Evolutionary conservation across 2,888 invertebrate species (phyloP).

Genomic region (Pterostichus niger): DNA sequence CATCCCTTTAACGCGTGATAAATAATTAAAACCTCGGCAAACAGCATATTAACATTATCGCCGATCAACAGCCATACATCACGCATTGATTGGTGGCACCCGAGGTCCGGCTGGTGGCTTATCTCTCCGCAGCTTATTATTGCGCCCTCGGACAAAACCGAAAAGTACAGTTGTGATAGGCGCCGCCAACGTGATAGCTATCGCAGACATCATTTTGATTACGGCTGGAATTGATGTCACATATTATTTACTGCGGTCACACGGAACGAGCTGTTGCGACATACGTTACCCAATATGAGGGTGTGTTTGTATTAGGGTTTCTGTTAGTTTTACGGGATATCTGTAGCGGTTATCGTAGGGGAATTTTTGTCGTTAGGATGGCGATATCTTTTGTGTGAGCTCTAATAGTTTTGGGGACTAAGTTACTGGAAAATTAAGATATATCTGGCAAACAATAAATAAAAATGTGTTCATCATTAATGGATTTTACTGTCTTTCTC

Average conservation of each 20-base stretch:
- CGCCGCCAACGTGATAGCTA: not conserved
- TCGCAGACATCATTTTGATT: constrained; percentile 57
- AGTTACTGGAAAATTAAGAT: not conserved
- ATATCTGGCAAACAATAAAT: not conserved
- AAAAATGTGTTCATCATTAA: not conserved
- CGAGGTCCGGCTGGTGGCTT: constrained; percentile 31
- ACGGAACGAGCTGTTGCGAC: constrained; percentile 1
- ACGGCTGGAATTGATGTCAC: constrained; percentile 58
- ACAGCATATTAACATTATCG: constrained; percentile 55
- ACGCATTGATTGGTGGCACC: constrained; percentile 20
- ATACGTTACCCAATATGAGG: not conserved
- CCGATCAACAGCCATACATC: constrained; percentile 35
- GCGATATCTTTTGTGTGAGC: not conserved
- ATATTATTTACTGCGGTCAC: constrained; percentile 58
- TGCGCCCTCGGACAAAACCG: constrained; percentile 50
- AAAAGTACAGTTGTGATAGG: constrained; percentile 40
- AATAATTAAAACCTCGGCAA: constrained; percentile 47
- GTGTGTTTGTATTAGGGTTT: not conserved
- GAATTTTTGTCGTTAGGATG: constrained; percentile 24
- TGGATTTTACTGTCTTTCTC: not conserved
- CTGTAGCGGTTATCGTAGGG: constrained; percentile 26
- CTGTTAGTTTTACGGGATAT: constrained; percentile 23
- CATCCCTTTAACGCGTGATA: not conserved
- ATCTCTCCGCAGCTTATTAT: constrained; percentile 45
- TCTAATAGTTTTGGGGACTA: not conserved